A percentile compares a stretch with the other conserved stretches of the same genome.
Conservation (phyloP, 1,140 invertebrate genomes). For the Potamilus streckersoni region DNA sequence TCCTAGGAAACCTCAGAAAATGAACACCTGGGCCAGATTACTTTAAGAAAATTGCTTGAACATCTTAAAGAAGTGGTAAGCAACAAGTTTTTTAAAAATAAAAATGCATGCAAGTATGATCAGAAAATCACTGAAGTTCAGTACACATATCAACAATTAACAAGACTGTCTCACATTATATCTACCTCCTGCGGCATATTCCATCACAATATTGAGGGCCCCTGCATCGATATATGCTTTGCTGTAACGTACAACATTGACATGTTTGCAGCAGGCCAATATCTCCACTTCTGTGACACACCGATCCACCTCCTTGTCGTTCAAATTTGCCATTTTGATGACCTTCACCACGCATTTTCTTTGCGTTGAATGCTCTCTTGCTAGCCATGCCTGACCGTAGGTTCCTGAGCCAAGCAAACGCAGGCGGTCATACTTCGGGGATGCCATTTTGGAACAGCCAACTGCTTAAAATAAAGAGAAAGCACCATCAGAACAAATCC, state of each 20-base stretch:
- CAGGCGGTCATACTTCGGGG: conserved; percentile 5
- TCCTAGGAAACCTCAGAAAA: no score
- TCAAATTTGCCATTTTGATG: conserved; percentile 69
- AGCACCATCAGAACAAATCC: no score
- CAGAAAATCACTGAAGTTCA: no score
- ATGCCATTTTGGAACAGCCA: no score
- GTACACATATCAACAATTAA: no score
- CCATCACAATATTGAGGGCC: conserved; percentile 71
- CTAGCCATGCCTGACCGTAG: conserved; percentile 75
- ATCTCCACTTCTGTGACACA: conserved; percentile 66
- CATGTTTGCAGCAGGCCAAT: conserved; percentile 68
- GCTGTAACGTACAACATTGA: conserved; percentile 69
- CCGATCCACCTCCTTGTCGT: conserved; percentile 70
- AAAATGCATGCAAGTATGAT: no score
- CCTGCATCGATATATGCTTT: conserved; percentile 67
- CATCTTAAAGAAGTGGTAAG: no score
- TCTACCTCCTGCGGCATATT: conserved; percentile 72
- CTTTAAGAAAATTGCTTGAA: no score
- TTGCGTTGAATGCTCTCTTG: conserved; percentile 68
- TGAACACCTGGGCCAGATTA: no score
- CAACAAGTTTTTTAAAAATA: no score
- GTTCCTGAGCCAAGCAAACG: conserved; percentile 69
- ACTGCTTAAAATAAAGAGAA: no score
- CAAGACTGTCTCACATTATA: neutral
- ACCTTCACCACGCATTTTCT: conserved; percentile 74